Evolutionary conservation across 2,888 invertebrate genomes (phyloP), one percentile per base, ranked within the genome.

Genomic region (Nemoura dubitans): DNA sequence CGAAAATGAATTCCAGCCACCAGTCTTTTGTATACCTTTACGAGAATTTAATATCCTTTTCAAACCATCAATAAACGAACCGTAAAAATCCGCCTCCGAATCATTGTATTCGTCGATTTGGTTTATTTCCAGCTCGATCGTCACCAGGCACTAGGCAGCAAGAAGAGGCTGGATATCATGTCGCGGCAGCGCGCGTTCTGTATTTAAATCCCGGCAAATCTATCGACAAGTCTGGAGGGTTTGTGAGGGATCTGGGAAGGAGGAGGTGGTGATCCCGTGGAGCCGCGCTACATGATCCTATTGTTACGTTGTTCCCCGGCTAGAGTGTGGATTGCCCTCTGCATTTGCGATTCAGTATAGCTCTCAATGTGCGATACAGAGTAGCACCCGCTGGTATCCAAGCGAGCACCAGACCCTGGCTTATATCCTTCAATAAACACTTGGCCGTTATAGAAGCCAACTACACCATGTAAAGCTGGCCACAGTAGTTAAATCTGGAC

Each of bases 151-250:
- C n/a, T n/a, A n/a, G 59, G 59, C 59, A 7, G 59, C 59, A 1
- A 59, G 59, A 21, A 21, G 21, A 59, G 59, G 59, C 21, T 21
- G 59, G n/a, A 1, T 21, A 59, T 59, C 14, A 59, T 59, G 14
- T 3, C 59, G 21, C 59, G 10, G 21, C 5, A 2, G 21, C 5
- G 2, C 59, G 59, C 59, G 59, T 59, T 59, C 59, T 59, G 59
- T 59, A 59, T 59, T 59, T 59, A 59, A 59, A 59, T 59, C 59
- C 59, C 59, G 59, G 59, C 59, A 59, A 59, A 59, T 59, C 59
- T 59, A 59, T 59, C 59, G 59, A 59, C 59, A 59, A 59, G 59
- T 59, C 59, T 10, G 59, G 16, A 59, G 59, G 59, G 59, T 10
- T 21, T 59, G 59, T 1, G 59, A 14, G 59, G 14, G 59, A 59